These are phyloP conservation scores for Motacilla alba DNA, from an alignment of 2,113 vertebrate species.

Conservation along the genomic window DNA sequence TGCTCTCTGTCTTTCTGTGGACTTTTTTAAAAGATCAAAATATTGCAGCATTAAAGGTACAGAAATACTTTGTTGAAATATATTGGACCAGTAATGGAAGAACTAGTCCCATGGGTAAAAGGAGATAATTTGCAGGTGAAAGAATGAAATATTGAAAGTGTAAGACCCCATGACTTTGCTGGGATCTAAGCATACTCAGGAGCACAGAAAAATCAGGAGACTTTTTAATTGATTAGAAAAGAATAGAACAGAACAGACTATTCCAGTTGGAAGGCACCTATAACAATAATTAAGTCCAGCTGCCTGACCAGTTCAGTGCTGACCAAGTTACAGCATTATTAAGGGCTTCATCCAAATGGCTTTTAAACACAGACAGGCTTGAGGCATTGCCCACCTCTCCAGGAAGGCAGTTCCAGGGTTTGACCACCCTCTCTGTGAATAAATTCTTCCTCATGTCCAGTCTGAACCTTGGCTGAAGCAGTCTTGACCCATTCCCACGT, in stretches of 20 bases:
- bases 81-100: background rate
- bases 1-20: background rate
- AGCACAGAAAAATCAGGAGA: slow-evolving; percentile 1
- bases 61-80: background rate
- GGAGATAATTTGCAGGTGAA: background rate
- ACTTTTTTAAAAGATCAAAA: slow-evolving; percentile 22
- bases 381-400: background rate
- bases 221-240: background rate
- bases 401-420: background rate
- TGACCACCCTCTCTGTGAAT: background rate
- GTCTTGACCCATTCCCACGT: background rate
- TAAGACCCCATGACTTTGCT: background rate
- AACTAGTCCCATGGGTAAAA: background rate
- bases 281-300: background rate
- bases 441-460: background rate
- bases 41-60: background rate
- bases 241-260: background rate
- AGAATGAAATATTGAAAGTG: background rate
- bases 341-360: background rate
- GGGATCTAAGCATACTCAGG: background rate
- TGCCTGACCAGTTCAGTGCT: background rate
- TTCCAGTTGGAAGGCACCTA: background rate
- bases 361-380: background rate
- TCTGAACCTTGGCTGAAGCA: background rate
- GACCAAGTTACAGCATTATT: background rate